Evolutionary conservation across 1,140 invertebrate species (phyloP).

Genomic region (Leguminivora glycinivorella): DNA sequence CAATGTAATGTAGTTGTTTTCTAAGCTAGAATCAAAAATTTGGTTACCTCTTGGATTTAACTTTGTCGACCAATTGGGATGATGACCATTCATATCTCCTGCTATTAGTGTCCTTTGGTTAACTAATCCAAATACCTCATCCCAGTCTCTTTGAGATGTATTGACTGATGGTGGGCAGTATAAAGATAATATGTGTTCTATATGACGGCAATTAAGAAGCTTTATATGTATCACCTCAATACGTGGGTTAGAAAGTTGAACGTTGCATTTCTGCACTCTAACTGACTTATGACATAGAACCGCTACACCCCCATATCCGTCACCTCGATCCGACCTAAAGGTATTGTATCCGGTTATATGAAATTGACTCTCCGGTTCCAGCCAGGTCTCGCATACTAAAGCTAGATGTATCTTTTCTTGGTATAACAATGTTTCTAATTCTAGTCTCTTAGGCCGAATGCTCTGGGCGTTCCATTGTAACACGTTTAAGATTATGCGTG

Average conservation of each 20-base stretch:
- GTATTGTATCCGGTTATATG: slow-evolving; percentile 1
- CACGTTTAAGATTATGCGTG: too few relatives aligned
- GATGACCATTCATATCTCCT: neutral
- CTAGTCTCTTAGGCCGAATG: neutral
- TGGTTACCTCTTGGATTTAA: neutral
- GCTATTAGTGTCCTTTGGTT: neutral
- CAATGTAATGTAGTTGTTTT: neutral
- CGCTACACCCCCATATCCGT: slow-evolving; percentile 9
- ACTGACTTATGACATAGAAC: slow-evolving; percentile 2
- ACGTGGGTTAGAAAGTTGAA: neutral
- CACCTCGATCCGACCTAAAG: neutral
- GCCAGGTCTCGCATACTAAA: slow-evolving; percentile 22
- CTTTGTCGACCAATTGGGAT: slow-evolving; percentile 19
- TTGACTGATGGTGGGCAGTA: slow-evolving; percentile 13
- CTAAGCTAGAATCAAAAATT: neutral
- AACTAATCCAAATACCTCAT: neutral
- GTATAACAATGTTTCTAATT: neutral
- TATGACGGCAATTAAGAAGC: neutral
- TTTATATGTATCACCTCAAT: neutral
- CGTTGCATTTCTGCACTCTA: neutral
- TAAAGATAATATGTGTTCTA: neutral
- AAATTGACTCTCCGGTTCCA: neutral
- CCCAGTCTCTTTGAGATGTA: neutral
- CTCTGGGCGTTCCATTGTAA: too few relatives aligned
- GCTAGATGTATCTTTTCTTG: slow-evolving; percentile 29